Evolutionary conservation across 2,113 vertebrate species (phyloP), one percentile per base, ranked within the genome.

Genomic region (Ciconia boyciana): DNA sequence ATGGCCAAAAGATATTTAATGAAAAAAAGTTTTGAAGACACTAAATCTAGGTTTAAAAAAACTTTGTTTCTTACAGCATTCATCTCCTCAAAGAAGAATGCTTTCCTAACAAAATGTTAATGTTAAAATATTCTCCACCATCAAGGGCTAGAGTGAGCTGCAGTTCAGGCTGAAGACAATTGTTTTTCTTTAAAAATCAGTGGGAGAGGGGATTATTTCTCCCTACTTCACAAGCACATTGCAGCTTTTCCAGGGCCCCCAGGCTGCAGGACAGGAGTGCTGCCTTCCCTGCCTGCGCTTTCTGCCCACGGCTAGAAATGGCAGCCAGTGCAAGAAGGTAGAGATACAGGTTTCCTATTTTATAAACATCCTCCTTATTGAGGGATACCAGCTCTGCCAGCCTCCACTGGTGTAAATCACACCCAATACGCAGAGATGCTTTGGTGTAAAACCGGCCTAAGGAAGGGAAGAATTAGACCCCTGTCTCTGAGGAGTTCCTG

Each of bases 211-310:
- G 48, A 28, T 60, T 2, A 28, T 90, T 83, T 78, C 13, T 88
- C 48, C 43, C 26, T 55, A 1, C 31, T 72, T 76, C 31, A 75
- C 17, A 31, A 62, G 36, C 11, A 3, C 1, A 1, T 14, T 26
- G 6, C 16, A 46, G 51, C 28, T 58, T 75, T 81, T 39, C 62
- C 41, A 48, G 20, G 20, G 8, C 14, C 54, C 14, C 17, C 44
- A 9, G 0, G 2, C 14, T 44, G 32, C n/a, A 43, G 78, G 48
- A 28, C 6, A 32, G 60, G n/a, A 78, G 9, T 1, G 7, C 4
- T 82, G 12, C 52, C 26, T 54, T 65, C 46, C 29, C 34, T 20
- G 7, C 5, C 61, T 43, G 11, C 13, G 6, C 4, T 24, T 36
- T 74, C 15, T 24, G 31, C 9, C 19, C 29, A 3, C 3, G 5